Percentiles rank a stretch among this genome's conserved stretches.
Conservation (phyloP, 2,113 vertebrate species). For the Varanus salvator region DNA sequence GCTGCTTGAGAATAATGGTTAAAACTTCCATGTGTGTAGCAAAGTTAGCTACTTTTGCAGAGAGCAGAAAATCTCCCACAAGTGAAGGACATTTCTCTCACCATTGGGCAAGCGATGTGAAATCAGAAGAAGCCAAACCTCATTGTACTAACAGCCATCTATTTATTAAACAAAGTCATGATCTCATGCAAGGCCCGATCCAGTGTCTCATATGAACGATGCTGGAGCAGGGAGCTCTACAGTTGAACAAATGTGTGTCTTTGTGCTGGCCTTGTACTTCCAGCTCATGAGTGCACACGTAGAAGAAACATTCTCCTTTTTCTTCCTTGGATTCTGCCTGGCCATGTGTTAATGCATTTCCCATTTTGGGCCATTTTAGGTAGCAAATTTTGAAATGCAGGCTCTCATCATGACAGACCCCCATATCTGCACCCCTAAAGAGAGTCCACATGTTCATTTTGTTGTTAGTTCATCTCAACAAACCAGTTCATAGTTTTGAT, state of each 20-base stretch:
- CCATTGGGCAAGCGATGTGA: slow-evolving; percentile 59
- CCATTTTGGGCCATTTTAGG: neutral
- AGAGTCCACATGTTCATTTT: too few species aligned
- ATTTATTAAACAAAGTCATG: slow-evolving; percentile 40
- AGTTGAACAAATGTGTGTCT: neutral
- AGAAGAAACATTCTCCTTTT: neutral
- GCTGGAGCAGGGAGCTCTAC: neutral
- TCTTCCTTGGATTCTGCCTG: neutral
- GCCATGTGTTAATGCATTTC: neutral
- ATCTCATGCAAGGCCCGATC: slow-evolving; percentile 59
- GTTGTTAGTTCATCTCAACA: too few species aligned
- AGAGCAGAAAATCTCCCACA: slow-evolving; percentile 52
- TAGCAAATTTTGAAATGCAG: too few species aligned
- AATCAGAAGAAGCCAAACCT: slow-evolving; percentile 59
- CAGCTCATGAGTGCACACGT: neutral
- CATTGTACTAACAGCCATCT: slow-evolving; percentile 38
- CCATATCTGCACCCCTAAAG: too few species aligned
- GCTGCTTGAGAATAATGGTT: slow-evolving; percentile 84
- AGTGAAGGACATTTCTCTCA: slow-evolving; percentile 71
- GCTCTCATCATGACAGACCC: too few species aligned
- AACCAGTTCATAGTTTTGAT: too few species aligned
- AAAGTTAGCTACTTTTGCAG: slow-evolving; percentile 71
- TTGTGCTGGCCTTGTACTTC: neutral
- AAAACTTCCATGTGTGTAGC: slow-evolving; percentile 80
- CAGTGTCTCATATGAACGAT: slow-evolving; percentile 54